These are phyloP conservation scores for Idaea straminata DNA, from an alignment of 2,888 invertebrate species.

Conservation along the genomic window DNA sequence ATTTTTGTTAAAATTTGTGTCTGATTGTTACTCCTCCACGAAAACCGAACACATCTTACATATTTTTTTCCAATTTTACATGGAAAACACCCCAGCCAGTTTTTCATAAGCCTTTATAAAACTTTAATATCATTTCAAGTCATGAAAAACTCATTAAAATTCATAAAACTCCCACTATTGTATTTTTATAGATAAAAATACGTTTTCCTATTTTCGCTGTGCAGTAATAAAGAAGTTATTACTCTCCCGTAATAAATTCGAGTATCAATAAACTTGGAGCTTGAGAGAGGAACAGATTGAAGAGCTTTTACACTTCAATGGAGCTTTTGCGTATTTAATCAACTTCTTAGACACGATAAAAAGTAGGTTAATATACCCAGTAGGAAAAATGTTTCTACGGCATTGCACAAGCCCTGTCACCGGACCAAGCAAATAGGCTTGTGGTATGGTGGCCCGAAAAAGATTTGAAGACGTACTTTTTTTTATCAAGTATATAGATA, in stretches of 20 bases:
- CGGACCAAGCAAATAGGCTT: no score
- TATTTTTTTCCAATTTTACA: no score
- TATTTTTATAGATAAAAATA: neutral
- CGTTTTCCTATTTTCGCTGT: neutral
- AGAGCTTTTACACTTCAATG: slow-evolving; percentile 2
- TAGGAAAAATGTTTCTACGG: neutral
- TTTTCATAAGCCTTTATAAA: no score
- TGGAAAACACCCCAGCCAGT: no score
- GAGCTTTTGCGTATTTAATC: neutral
- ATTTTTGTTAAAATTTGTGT: no score
- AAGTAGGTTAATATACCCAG: neutral
- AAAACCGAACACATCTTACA: no score
- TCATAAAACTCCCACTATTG: neutral
- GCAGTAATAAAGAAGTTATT: neutral
- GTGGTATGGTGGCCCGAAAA: no score
- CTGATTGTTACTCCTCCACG: no score
- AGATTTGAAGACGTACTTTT: no score
- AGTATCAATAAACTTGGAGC: slow-evolving; percentile 2
- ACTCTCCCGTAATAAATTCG: slow-evolving; percentile 3
- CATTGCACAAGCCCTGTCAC: no score
- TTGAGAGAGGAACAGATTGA: neutral
- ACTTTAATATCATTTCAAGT: no score
- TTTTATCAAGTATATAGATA: no score
- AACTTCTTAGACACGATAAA: neutral
- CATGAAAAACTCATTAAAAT: neutral